Evolutionary conservation across 2,888 invertebrate genomes (phyloP), one percentile per base, ranked within the genome.

Genomic region (Prostheceraeus crozeri): DNA sequence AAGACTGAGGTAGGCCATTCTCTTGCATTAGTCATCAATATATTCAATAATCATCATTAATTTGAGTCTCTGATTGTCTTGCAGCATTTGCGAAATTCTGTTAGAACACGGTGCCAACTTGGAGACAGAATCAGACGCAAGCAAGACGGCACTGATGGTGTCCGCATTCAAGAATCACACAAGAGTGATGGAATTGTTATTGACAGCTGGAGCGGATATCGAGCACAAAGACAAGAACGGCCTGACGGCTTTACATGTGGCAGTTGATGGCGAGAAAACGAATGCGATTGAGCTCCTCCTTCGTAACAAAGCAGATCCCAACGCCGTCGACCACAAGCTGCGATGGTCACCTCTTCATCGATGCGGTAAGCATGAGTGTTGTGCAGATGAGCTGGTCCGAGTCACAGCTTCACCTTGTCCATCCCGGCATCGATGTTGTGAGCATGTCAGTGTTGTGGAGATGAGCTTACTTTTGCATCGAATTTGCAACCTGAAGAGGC

Each of bases 111-210:
- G 21, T 19, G 56, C 56, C n/a, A 53, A 56, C 23, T 8, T 56
- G 8, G 56, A 56, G n/a, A 19, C 55, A 6, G 6, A 54, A 52
- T 23, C 54, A 16, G 48, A 56, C 11, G 54, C 56, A 4, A 53
- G 56, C 8, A 56, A 56, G 48, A 56, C 56, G 3, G 56, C 56
- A 8, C 27, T 56, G 10, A 56, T 56, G 56, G 23, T 56, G 27
- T 52, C 56, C 4, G 56, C 56, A 56, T 56, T 56, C 53, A 56
- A 56, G 14, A 53, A 27, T 25, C 56, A 56, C 16, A 48, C 16
- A 16, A 53, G 55, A 10, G 54, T 52, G 14, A 23, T 56, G 8
- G 56, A 56, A 11, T 16, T 53, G n/a, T 27, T 56, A n/a, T 16
- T 56, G 10, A 27, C 19, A 10, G 6, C 53, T 6, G 56, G 56